phyloP scores from a whole-genome alignment of 2,888 invertebrate genomes.

The Andrena trimmerana region DNA sequence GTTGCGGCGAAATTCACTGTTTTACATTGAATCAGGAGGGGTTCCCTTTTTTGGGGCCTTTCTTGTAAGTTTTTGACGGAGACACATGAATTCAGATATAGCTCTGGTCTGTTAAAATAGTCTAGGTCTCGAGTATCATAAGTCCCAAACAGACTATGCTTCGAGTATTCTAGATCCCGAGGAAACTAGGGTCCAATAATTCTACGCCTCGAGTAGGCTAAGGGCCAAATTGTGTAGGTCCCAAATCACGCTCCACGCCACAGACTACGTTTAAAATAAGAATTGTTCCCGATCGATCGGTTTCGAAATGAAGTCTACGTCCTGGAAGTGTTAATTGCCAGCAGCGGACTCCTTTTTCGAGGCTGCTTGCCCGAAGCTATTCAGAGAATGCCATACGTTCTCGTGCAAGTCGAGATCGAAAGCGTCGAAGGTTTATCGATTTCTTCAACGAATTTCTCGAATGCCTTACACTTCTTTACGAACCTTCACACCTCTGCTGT shows the following conservation, averaged over 20 bases:
- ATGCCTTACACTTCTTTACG: conserved; percentile 69
- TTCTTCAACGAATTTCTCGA: conserved; percentile 72
- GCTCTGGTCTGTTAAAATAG: too few species aligned
- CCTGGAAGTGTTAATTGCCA: conserved; percentile 26
- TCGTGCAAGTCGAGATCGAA: conserved; percentile 42
- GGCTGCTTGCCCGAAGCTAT: conserved; percentile 25
- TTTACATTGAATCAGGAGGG: neutral
- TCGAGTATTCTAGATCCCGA: too few species aligned
- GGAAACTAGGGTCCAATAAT: neutral
- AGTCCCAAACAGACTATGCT: too few species aligned
- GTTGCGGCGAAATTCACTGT: neutral
- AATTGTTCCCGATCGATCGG: neutral
- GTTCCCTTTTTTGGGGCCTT: neutral
- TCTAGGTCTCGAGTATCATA: too few species aligned
- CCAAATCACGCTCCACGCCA: neutral
- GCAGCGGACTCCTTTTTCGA: conserved; percentile 1
- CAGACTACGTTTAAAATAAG: neutral
- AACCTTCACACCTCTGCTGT: conserved; percentile 67
- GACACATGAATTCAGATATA: too few species aligned
- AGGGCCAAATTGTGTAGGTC: neutral
- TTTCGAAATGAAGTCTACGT: neutral
- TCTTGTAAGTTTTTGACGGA: neutral
- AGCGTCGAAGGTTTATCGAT: conserved; percentile 64
- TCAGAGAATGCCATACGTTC: conserved; percentile 50
- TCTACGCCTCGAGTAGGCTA: too few species aligned